Evolutionary conservation across 2,113 vertebrate species (phyloP), one percentile per base, ranked within the genome.

Genomic region (Loxodonta africana): DNA sequence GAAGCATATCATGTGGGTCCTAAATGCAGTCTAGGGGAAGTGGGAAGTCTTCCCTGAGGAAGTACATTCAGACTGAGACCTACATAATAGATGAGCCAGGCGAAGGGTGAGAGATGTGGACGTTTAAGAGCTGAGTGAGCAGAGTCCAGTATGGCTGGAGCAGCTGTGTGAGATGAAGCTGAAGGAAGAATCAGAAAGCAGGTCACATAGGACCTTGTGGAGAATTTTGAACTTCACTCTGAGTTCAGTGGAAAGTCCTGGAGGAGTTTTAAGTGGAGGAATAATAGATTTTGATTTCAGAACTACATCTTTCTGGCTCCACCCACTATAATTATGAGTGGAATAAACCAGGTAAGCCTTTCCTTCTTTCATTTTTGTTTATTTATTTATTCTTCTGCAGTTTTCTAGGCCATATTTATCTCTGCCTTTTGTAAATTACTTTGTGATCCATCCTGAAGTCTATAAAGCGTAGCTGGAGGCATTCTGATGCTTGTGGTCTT

Each of bases 281-380:
- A 91, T 96, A 77, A 95, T 69, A 30, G 83, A 53, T 71, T 96
- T 60, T 85, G 60, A 84, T 87, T 60, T 62, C 51, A 78, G 26
- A 17, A 37, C 77, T 90, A 83, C 80, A 80, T 62, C 41, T 93
- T 91, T 48, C 88, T 94, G 96, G 91, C 95, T 96, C 80, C 83
- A 87, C 76, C n/a, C 80, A 83, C 87, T 46, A 78, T 76, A 96
- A 94, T 94, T 88, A 86, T 10, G 33, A 92, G 90, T 57, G 83
- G 85, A 90, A 93, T 69, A 92, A 96, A 91, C 82, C 65, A 85
- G 57, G 89, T 85, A 96, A 96, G 86, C 41, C 62, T 89, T 88
- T 89, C 41, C 83, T 96, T 94, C 62, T 89, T 60, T 26, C 95
- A 96, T 94, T 94, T 97, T 95, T 5, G 74, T 78, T 96, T 96